Evolutionary conservation across 1,140 invertebrate species (phyloP).

Genomic region (Campodea augens): DNA sequence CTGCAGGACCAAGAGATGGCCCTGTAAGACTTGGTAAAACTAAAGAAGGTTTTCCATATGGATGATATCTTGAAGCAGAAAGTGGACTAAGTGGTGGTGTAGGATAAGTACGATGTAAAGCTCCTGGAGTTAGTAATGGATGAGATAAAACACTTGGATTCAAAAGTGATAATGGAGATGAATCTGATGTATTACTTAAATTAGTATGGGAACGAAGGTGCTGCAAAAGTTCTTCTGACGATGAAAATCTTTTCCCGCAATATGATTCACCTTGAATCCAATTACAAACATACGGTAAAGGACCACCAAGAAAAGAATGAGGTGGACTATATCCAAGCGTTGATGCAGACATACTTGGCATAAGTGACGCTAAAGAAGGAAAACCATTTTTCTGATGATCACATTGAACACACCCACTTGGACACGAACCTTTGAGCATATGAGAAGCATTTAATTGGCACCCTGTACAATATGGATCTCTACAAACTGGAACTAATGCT

Average conservation of each 20-base stretch:
- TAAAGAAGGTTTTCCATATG: slow-evolving; percentile 24
- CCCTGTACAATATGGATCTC: slow-evolving; percentile 35
- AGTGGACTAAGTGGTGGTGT: slow-evolving; percentile 29
- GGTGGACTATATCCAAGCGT: slow-evolving; percentile 5
- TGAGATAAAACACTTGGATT: slow-evolving; percentile 30
- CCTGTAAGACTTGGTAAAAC: slow-evolving; percentile 4
- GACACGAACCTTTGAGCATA: slow-evolving; percentile 20
- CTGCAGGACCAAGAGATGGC: slow-evolving; percentile 7
- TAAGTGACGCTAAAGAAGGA: slow-evolving; percentile 10
- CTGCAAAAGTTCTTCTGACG: slow-evolving; percentile 36
- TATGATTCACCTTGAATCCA: slow-evolving; percentile 35
- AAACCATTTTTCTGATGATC: slow-evolving; percentile 30
- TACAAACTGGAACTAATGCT: slow-evolving; percentile 30
- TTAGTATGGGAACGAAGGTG: slow-evolving; percentile 37
- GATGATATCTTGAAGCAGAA: slow-evolving; percentile 30
- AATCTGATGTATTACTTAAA: slow-evolving; percentile 9
- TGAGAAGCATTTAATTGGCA: slow-evolving; percentile 28
- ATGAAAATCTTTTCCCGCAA: slow-evolving; percentile 36
- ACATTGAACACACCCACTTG: slow-evolving; percentile 33
- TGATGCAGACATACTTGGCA: slow-evolving; percentile 15
- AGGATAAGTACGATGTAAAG: slow-evolving; percentile 41
- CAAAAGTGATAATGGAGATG: slow-evolving; percentile 26
- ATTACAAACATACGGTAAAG: slow-evolving; percentile 33
- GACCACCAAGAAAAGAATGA: slow-evolving; percentile 18
- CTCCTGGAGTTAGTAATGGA: slow-evolving; percentile 40